phyloP scores from a whole-genome alignment of 2,888 invertebrate species.

The Chymomyza procnemis region DNA sequence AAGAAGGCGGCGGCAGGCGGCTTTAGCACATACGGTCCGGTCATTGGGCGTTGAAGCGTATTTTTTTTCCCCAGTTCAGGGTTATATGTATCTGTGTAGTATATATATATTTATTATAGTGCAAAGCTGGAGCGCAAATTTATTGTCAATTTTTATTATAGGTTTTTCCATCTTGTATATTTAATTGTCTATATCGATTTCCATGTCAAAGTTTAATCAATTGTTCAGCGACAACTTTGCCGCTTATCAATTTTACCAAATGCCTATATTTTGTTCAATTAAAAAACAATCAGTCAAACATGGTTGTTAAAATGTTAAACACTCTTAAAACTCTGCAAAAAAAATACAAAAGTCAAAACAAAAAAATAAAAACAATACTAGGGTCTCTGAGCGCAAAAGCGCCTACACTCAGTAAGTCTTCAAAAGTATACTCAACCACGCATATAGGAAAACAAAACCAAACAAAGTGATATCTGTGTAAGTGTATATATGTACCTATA shows the following conservation, averaged over 20 bases:
- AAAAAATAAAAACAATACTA: constrained; percentile 25
- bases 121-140: constrained; percentile 15
- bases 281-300: constrained; percentile 62
- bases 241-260: constrained; percentile 25
- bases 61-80: constrained; percentile 19
- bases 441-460: not conserved
- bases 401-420: constrained; percentile 14
- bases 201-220: not conserved
- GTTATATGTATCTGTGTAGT: constrained; percentile 7
- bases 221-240: constrained; percentile 9
- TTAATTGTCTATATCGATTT: constrained; percentile 34
- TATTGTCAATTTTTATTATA: constrained; percentile 3
- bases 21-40: not conserved
- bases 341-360: constrained; percentile 13
- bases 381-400: not conserved
- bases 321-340: constrained; percentile 34
- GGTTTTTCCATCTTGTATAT: not conserved
- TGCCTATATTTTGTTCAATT: constrained; percentile 49
- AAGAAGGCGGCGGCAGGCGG: not conserved
- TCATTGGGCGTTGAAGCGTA: not conserved
- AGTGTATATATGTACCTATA: constrained; percentile 17
- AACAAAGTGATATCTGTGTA: constrained; percentile 3
- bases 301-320: constrained; percentile 36
- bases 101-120: not conserved
- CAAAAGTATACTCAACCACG: constrained; percentile 26